Evolutionary conservation across 2,888 invertebrate species (phyloP), one percentile per base, ranked within the genome.

Genomic region (Drosophila tripunctata): DNA sequence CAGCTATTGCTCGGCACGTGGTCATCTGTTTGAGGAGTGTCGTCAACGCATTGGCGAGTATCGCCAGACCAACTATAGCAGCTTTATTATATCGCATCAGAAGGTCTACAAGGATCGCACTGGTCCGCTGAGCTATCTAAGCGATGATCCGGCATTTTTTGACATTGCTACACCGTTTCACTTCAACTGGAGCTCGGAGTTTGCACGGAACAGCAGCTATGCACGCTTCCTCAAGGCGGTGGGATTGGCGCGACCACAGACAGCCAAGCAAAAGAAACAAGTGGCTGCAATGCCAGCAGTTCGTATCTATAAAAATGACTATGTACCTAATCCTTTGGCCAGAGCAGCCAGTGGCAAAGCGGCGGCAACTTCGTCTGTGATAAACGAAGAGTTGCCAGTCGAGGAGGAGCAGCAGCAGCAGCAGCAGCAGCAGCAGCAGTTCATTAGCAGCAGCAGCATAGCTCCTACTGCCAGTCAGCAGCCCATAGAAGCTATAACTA

Each of bases 1-100:
- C 89, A 93, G 93, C 73, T 92, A 93, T 21, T 94, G 94, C 81
- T 92, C 93, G 1, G 90, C 91, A 0, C 92, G 92, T 8, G 94
- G 94, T 0, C 94, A 94, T 82, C 79, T 89, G 21, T 83, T 90
- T 1, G 92, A 92, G 52, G 79, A 84, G n/a, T 92, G 92, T 51
- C 84, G 82, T 10, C 67, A 88, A 10, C 85, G 89, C 4, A 83
- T 90, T n/a, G 78, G 85, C 7, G 90, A 91, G 44, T 91, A 87
- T 74, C 90, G 57, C 35, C 15, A 68, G 57, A 33, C 45, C 7
- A 82, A 72, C 33, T 67, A 64, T 7, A 51, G 78, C 1, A 82
- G 73, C 10, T 72, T 77, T 3, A 88, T 91, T 43, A 78, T 87
- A 55, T 91, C 91, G 1, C 89, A 91, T 74, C 85, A 89, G 54